phyloP scores from a whole-genome alignment of 2,888 invertebrate species.

The Chouioia cunea region DNA sequence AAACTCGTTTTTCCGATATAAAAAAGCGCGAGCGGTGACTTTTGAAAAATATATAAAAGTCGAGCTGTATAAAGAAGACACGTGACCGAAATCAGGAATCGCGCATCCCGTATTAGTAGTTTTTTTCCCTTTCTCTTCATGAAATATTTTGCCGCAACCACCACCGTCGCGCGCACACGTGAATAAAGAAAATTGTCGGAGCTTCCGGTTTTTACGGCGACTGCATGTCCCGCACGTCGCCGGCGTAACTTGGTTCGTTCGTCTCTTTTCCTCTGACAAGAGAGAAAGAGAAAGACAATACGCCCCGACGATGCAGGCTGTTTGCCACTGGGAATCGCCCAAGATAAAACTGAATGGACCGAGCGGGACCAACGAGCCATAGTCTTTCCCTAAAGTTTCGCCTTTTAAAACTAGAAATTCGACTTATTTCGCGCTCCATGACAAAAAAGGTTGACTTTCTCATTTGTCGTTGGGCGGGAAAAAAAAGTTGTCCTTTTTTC shows the following conservation, averaged over 20 bases:
- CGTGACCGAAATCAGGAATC: constrained; percentile 46
- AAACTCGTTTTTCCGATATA: constrained; percentile 48
- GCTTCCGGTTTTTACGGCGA: constrained; percentile 37
- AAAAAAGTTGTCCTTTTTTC: too few species aligned
- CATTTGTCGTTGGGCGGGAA: background rate
- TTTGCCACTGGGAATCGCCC: constrained; percentile 32
- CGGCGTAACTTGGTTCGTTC: constrained; percentile 39
- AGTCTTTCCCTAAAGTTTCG: background rate
- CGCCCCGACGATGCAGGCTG: constrained; percentile 34
- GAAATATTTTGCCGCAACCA: constrained; percentile 42
- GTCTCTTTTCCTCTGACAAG: constrained; percentile 23
- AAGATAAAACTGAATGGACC: constrained; percentile 42
- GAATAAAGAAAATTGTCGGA: constrained; percentile 43
- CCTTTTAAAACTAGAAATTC: constrained; percentile 34
- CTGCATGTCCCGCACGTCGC: constrained; percentile 44
- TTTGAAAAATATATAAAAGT: constrained; percentile 47
- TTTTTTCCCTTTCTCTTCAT: constrained; percentile 18
- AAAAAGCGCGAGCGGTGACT: constrained; percentile 32
- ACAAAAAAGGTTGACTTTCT: background rate
- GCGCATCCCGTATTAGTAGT: constrained; percentile 32
- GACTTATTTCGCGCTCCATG: constrained; percentile 24
- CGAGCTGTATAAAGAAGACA: constrained; percentile 42
- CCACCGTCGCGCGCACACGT: constrained; percentile 1
- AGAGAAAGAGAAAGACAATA: constrained; percentile 29
- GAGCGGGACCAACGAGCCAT: constrained; percentile 27